Base-by-base conservation (phyloP, 2,888 invertebrate genomes). In the Cordilura impudica region DNA sequence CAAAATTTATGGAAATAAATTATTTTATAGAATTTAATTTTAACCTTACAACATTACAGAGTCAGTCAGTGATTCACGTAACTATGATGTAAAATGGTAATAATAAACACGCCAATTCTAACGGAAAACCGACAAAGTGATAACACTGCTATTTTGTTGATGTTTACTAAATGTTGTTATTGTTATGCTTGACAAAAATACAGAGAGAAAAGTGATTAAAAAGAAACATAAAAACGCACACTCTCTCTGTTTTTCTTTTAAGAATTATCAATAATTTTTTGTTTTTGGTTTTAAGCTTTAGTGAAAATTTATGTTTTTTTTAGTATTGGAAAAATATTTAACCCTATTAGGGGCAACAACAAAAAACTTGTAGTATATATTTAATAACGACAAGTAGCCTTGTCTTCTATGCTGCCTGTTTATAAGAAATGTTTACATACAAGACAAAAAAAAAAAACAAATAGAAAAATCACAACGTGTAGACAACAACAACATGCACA, bases 401-500 rank as follows among this genome's bases (percentile, higher is more conserved):
- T 39, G 2, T 39, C 3, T 39, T 39, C 35, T 39, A 39, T 3
- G 1, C 3, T 0, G 10, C 10, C n/a, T 39, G n/a, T 26, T n/a
- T n/a, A 39, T 39, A n/a, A 39, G 8, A 58, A 51, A 58, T 61
- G 61, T 29, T 21, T n/a, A 51, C 14, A 60, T 31, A 45, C 26
- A 45, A 63, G n/a, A 49, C 6, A 47, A 19, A 51, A 49, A 14
- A 19, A 21, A 43, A 39, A 43, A 3, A 29, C 45, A 61, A 45
- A 4, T 3, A 6, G 35, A 31, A 63, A 70, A 65, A 69, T 70
- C 69, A 63, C 56, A 76, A 76, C 69, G 56, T 76, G 75, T 56
- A 76, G 61, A 70, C 54, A 69, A 70, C 43, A 67, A n/a, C 8
- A 16, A 47, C 10, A 18, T 58, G 51, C 51, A 58, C 58, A 66